These are phyloP conservation scores for Desmophyllum pertusum DNA, from an alignment of 92 coral and sea anemone genomes.

Conservation along the genomic window DNA sequence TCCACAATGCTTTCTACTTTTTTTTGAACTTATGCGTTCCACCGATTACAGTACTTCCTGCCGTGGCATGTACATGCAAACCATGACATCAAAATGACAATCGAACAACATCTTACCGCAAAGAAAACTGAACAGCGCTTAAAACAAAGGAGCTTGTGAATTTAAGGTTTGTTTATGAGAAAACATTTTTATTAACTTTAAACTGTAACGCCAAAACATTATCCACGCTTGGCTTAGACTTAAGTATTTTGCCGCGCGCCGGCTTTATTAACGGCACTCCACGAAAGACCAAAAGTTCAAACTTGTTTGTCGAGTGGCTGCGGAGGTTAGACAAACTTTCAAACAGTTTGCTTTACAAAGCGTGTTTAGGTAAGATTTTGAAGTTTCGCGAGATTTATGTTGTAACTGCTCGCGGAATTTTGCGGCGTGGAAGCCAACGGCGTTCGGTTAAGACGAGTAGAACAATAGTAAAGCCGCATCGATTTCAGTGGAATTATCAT, in stretches of 20 bases:
- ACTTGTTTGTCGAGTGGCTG: background rate
- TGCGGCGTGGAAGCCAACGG: background rate
- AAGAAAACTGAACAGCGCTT: background rate
- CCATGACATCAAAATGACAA: background rate
- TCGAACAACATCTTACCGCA: background rate
- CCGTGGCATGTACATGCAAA: background rate
- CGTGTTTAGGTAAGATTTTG: slow-evolving; percentile 2
- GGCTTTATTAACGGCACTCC: background rate
- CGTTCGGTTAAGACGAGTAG: background rate
- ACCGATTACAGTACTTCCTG: background rate
- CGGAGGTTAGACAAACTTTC: slow-evolving; percentile 1
- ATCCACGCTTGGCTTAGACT: slow-evolving; percentile 4
- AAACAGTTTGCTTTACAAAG: background rate
- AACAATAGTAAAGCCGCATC: slow-evolving; percentile 42
- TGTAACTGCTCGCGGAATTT: background rate
- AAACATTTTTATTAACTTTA: background rate
- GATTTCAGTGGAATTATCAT: slow-evolving; percentile 43
- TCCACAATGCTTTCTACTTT: background rate
- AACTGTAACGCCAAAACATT: background rate
- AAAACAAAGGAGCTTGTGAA: background rate
- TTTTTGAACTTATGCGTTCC: background rate
- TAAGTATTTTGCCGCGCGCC: background rate
- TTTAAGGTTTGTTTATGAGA: background rate
- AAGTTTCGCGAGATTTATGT: slow-evolving; percentile 11
- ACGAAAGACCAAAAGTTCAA: slow-evolving; percentile 3